These are phyloP conservation scores for Scolopax bukidnonensis DNA, from an alignment of 2,797 vertebrate genomes.

Conservation along the genomic window DNA sequence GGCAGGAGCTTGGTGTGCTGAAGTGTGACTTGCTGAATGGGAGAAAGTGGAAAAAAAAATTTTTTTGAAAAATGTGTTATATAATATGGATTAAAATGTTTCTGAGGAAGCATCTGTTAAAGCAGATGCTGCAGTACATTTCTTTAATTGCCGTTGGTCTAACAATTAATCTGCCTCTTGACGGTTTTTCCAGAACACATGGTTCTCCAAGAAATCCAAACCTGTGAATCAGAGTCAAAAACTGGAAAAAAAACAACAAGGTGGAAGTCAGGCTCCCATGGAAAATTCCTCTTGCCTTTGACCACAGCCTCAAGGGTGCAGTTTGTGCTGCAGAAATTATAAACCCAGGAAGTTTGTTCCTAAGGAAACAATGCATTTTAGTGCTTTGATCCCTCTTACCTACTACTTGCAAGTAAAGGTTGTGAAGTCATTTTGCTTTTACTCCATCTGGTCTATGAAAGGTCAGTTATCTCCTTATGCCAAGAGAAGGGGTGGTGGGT, in stretches of 20 bases:
- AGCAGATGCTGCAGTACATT: constrained; percentile 18
- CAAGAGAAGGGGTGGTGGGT: neutral
- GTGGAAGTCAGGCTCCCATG: neutral
- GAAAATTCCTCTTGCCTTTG: neutral
- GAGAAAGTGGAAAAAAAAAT: neutral
- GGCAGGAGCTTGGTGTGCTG: neutral
- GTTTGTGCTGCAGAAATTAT: neutral
- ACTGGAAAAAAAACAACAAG: neutral
- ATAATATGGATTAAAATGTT: neutral
- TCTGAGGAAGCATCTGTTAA: constrained; percentile 49
- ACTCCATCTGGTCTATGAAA: neutral
- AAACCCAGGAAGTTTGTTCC: neutral
- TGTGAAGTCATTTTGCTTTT: neutral
- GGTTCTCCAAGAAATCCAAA: neutral
- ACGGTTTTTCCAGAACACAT: constrained; percentile 22
- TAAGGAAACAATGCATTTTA: neutral
- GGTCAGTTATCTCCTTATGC: neutral
- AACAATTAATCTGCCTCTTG: constrained; percentile 28
- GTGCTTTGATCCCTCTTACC: neutral
- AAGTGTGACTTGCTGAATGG: neutral
- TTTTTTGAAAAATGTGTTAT: neutral
- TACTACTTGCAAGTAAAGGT: neutral
- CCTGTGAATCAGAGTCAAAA: constrained; percentile 11
- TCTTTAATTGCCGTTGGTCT: neutral
- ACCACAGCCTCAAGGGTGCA: neutral